Evolutionary conservation across 1,140 invertebrate species (phyloP).

Genomic region (Hycleus cichorii): DNA sequence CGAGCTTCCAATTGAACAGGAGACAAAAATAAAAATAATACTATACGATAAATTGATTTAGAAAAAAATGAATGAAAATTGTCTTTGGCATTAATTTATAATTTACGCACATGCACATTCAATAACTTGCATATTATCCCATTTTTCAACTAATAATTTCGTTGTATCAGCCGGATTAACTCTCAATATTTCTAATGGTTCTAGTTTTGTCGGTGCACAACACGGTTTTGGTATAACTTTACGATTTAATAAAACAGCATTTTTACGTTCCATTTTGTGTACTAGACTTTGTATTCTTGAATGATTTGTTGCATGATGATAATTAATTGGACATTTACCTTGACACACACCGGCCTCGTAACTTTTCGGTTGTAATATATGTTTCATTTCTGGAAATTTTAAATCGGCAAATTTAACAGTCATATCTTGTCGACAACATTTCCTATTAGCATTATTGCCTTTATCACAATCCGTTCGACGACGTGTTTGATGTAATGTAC

Average conservation of each 20-base stretch:
- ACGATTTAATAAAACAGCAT: slow-evolving; percentile 13
- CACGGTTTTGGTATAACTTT: slow-evolving; percentile 53
- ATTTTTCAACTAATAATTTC: slow-evolving; percentile 60
- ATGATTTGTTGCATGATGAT: slow-evolving; percentile 64
- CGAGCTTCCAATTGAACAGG: neutral
- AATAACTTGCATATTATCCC: slow-evolving; percentile 63
- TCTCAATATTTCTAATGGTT: slow-evolving; percentile 60
- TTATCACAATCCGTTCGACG: slow-evolving; percentile 45
- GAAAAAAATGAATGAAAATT: slow-evolving; percentile 3
- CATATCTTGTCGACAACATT: slow-evolving; percentile 60
- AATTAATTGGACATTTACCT: slow-evolving; percentile 61
- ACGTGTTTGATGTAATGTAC: slow-evolving; percentile 35
- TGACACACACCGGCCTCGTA: slow-evolving; percentile 69
- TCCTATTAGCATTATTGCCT: slow-evolving; percentile 44
- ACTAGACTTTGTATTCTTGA: slow-evolving; percentile 64
- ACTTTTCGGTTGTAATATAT: slow-evolving; percentile 59
- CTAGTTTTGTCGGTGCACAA: slow-evolving; percentile 62
- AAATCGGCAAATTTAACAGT: slow-evolving; percentile 60
- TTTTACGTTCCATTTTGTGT: slow-evolving; percentile 48
- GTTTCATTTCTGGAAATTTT: slow-evolving; percentile 49
- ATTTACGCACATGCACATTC: slow-evolving; percentile 66
- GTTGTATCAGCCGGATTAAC: slow-evolving; percentile 54
- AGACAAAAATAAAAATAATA: neutral
- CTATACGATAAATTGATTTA: neutral
- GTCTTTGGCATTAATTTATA: slow-evolving; percentile 5